Evolutionary conservation across 2,797 vertebrate genomes (phyloP).

Genomic region (Hemitrygon akajei): DNA sequence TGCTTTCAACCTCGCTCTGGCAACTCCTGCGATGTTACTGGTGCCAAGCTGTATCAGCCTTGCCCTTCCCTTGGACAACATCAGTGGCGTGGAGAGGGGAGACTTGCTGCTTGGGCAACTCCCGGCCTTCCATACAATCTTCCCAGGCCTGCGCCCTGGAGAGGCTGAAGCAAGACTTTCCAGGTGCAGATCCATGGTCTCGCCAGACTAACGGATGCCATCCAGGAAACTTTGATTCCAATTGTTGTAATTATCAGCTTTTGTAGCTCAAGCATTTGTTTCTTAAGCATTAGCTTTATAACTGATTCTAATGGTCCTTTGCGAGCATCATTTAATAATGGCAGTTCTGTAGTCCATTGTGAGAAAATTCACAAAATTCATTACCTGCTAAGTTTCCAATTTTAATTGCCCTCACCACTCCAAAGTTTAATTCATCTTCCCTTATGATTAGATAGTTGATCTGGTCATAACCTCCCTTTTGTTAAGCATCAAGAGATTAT

Average conservation of each 20-base stretch:
- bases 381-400: neutral
- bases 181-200: no score
- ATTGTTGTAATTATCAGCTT: neutral
- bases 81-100: no score
- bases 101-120: no score
- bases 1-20: no score
- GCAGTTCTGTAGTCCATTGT: neutral
- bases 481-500: neutral
- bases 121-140: no score
- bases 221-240: no score
- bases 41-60: no score
- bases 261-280: neutral
- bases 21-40: no score
- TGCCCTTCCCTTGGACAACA: no score
- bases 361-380: neutral
- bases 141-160: no score
- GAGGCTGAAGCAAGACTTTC: no score
- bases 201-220: no score
- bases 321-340: neutral
- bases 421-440: neutral
- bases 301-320: neutral
- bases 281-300: neutral
- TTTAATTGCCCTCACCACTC: neutral
- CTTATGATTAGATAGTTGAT: neutral
- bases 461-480: neutral